Percentiles rank a stretch among this genome's conserved stretches.
phyloP scores from a whole-genome alignment of 2,113 vertebrate genomes.

The Oophaga pumilio region DNA sequence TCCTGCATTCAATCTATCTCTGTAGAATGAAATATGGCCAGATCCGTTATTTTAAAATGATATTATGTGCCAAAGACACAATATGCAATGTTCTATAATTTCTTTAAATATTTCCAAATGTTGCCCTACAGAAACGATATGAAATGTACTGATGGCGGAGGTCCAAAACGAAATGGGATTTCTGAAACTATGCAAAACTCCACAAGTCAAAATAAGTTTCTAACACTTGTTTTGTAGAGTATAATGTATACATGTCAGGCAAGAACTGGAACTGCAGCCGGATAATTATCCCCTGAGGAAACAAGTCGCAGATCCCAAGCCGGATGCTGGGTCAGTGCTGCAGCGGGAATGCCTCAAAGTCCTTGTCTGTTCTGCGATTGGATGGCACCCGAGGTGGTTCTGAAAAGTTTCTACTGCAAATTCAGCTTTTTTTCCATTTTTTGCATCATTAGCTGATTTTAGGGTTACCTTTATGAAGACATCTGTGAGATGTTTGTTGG shows the following conservation, averaged over 20 bases:
- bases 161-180: slow-evolving; percentile 53
- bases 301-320: neutral
- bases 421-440: too few relatives aligned
- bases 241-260: slow-evolving; percentile 31
- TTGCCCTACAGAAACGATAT: slow-evolving; percentile 41
- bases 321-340: neutral
- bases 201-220: slow-evolving; percentile 39
- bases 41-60: slow-evolving; percentile 44
- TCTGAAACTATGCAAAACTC: slow-evolving; percentile 36
- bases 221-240: slow-evolving; percentile 12
- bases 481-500: too few relatives aligned
- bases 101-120: slow-evolving; percentile 53
- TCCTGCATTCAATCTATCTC: slow-evolving; percentile 24
- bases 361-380: neutral
- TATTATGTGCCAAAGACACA: slow-evolving; percentile 44
- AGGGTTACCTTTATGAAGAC: too few relatives aligned
- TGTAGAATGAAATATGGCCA: slow-evolving; percentile 33
- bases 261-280: neutral
- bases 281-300: neutral
- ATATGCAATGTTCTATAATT: slow-evolving; percentile 40
- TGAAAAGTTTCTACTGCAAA: too few relatives aligned
- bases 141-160: slow-evolving; percentile 32
- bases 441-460: too few relatives aligned
- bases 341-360: neutral
- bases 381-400: neutral